phyloP scores from a whole-genome alignment of 2,113 vertebrate genomes.

The Narcine bancroftii region DNA sequence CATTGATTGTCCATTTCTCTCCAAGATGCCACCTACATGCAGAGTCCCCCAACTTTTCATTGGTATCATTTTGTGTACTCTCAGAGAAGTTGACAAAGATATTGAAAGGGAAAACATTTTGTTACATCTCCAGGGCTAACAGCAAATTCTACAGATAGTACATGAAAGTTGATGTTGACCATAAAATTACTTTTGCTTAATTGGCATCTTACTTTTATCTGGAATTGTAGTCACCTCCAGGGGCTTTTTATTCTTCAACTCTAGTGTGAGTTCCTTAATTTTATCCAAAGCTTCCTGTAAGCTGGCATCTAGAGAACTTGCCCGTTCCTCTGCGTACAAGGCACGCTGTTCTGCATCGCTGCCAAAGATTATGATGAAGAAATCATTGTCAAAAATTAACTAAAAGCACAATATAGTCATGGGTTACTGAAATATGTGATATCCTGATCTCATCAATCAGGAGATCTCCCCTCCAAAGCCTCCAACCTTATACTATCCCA shows the following conservation, averaged over 20 bases:
- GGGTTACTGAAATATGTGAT: background rate
- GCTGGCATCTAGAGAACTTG: constrained; percentile 59
- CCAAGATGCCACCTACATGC: no score
- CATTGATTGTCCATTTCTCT: no score
- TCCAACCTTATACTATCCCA: no score
- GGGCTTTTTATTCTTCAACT: constrained; percentile 45
- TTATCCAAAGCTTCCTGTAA: constrained; percentile 62
- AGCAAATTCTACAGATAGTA: background rate
- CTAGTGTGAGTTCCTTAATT: constrained; percentile 62
- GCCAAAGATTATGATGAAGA: constrained; percentile 16
- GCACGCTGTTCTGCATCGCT: constrained; percentile 57
- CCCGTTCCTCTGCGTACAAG: constrained; percentile 59
- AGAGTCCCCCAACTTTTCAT: no score
- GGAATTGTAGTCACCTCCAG: no score
- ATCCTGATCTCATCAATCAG: no score
- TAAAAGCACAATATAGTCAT: background rate
- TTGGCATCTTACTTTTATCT: background rate
- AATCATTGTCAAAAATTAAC: background rate
- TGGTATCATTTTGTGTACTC: background rate
- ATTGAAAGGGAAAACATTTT: background rate
- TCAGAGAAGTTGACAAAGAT: background rate
- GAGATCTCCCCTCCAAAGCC: no score
- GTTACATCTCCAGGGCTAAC: background rate
- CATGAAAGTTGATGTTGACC: background rate
- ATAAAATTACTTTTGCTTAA: background rate